These are phyloP conservation scores for Pristionchus maxplancki DNA, from an alignment of 2,888 invertebrate genomes.

Conservation along the genomic window DNA sequence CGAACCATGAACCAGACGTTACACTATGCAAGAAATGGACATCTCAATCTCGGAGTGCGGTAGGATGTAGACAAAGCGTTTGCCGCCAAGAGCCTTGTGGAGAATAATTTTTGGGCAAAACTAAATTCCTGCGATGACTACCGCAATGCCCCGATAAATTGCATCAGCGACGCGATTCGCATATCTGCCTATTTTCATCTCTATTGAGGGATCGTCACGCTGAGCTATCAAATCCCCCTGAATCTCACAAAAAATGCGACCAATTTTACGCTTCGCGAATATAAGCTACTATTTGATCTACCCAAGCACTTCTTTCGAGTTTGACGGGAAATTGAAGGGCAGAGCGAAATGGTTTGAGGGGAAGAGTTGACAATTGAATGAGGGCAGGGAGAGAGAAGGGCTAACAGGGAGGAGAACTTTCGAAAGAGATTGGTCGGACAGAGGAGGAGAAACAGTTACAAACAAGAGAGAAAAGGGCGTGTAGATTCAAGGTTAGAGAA, in stretches of 20 bases:
- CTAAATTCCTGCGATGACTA: too few relatives aligned
- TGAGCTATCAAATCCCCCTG: background rate
- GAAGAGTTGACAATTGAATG: conserved; percentile 49
- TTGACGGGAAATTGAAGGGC: background rate
- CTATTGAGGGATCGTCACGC: background rate
- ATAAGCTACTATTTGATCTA: conserved; percentile 27
- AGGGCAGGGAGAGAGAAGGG: conserved; percentile 50
- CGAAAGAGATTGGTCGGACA: conserved; percentile 13
- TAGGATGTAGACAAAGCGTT: too few relatives aligned
- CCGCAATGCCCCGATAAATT: background rate
- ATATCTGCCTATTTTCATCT: background rate
- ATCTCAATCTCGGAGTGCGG: too few relatives aligned
- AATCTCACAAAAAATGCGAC: background rate
- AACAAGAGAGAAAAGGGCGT: background rate
- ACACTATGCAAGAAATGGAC: too few relatives aligned
- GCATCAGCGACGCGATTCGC: background rate
- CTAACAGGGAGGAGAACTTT: conserved; percentile 44
- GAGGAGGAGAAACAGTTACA: background rate
- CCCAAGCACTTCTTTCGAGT: background rate
- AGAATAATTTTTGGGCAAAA: too few relatives aligned
- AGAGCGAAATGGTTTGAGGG: conserved; percentile 18
- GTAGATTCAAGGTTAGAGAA: conserved; percentile 32
- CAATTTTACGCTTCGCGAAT: background rate
- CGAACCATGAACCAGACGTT: background rate
- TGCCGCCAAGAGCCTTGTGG: too few relatives aligned